Evolutionary conservation across 1,140 invertebrate genomes (phyloP), one percentile per base, ranked within the genome.

Genomic region (Centruroides sculpturatus): DNA sequence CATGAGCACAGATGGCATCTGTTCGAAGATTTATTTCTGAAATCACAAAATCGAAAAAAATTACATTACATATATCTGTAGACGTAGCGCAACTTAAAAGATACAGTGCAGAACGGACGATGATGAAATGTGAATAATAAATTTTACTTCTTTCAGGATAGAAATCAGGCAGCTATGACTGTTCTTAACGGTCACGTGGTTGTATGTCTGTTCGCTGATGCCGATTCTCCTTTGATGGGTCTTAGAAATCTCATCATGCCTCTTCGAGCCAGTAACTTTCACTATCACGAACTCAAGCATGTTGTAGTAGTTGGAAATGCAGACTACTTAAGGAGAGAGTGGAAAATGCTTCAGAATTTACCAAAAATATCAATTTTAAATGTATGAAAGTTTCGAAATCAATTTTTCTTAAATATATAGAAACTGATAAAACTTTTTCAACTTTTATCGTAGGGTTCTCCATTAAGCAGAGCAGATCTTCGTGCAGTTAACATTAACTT

Each of bases 311-410:
- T 99, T 63, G 96, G 96, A 53, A 94, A 96, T 70, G 89, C 97
- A 62, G 95, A 99, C 70, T 99, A 99, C 73, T 89, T 99, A 66
- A 81, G 90, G 67, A 70, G 76, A 67, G 96, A 99, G 77, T 99
- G 96, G 96, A 98, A 98, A 77, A 98, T 96, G 84, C 80, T 99
- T 68, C 92, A 97, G 76, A 98, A 98, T 82, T 82, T 99, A 73
- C 96, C 96, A 41, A 98, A 99, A 80, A 95, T 99, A 71, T 97
- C 93, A 68, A 92, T 99, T 70, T 81, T 99, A 67, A 96, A 97
- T 80, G 95, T 41, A 41, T 8, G 41, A 41, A 41, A 41, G 3
- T 8, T 41, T 41, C 5, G 23, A 23, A 23, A 23, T 23, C 23
- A 23, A 23, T 23, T 23, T 23, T 23, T 23, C 23, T 23, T 23